These are phyloP conservation scores for Phrynocephalus guinanensis DNA, from an alignment of 2,797 vertebrate genomes.

Conservation along the genomic window DNA sequence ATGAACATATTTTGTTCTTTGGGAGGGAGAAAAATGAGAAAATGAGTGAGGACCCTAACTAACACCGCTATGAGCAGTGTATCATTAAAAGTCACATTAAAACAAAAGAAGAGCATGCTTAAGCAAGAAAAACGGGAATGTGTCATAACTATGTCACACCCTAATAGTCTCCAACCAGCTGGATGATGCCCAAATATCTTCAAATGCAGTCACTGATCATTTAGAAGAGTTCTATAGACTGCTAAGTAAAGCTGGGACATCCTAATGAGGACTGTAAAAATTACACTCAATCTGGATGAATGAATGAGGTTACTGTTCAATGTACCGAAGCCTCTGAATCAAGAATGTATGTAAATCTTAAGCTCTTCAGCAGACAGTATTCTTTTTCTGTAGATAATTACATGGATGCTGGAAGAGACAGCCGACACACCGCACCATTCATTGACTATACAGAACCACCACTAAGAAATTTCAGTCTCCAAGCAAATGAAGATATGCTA, in stretches of 20 bases:
- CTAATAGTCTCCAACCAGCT: slow-evolving; percentile 50
- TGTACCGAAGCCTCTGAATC: slow-evolving; percentile 61
- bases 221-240: slow-evolving; percentile 53
- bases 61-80: not conserved
- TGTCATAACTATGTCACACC: slow-evolving; percentile 33
- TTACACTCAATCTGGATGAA: slow-evolving; percentile 54
- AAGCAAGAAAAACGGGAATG: not conserved
- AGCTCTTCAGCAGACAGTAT: slow-evolving; percentile 48
- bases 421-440: slow-evolving; percentile 52
- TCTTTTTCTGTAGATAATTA: slow-evolving; percentile 54
- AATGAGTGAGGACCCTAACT: not conserved
- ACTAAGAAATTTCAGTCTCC: slow-evolving; percentile 48
- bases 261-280: slow-evolving; percentile 51
- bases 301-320: slow-evolving; percentile 66
- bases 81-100: not conserved
- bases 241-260: slow-evolving; percentile 44
- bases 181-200: slow-evolving; percentile 42
- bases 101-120: not conserved
- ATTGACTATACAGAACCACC: slow-evolving; percentile 8
- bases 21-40: not conserved
- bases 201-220: slow-evolving; percentile 41
- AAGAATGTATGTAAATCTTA: slow-evolving; percentile 55
- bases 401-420: slow-evolving; percentile 48
- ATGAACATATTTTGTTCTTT: not conserved
- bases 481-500: too few species aligned